Evolutionary conservation across 2,113 vertebrate species (phyloP).

Genomic region (Anguilla rostrata): DNA sequence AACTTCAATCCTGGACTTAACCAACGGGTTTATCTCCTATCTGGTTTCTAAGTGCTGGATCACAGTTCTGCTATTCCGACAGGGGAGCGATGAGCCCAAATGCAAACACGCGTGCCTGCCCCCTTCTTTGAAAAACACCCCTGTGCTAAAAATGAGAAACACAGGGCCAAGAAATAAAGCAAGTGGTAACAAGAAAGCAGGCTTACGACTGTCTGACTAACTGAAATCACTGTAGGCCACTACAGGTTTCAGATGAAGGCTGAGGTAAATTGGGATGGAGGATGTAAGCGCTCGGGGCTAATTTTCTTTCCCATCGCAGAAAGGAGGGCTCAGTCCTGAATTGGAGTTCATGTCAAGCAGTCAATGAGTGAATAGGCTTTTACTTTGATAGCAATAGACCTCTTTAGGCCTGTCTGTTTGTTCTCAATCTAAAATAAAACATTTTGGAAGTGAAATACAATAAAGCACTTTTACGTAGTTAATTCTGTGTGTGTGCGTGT

Average conservation of each 20-base stretch:
- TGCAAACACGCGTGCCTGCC: background rate
- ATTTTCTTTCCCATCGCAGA: background rate
- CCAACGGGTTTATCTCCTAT: background rate
- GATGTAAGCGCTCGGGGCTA: background rate
- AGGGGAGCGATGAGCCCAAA: background rate
- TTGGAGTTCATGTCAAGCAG: background rate
- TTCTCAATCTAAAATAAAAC: no score
- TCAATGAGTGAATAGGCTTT: slow-evolving; percentile 3
- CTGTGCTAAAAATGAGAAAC: background rate
- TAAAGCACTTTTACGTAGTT: background rate
- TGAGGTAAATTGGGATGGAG: background rate
- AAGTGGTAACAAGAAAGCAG: background rate
- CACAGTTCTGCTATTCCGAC: background rate
- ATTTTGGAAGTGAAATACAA: background rate
- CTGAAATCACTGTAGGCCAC: background rate
- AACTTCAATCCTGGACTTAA: background rate
- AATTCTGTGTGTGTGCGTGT: background rate
- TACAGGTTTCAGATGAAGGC: background rate
- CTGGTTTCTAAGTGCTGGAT: background rate
- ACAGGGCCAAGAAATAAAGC: background rate
- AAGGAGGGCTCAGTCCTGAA: background rate
- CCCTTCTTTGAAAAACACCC: background rate
- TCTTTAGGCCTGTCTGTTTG: background rate
- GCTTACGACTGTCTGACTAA: slow-evolving; percentile 1
- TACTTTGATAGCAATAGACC: background rate